phyloP scores from a whole-genome alignment of 2,113 vertebrate species.

The Pygoscelis adeliae region DNA sequence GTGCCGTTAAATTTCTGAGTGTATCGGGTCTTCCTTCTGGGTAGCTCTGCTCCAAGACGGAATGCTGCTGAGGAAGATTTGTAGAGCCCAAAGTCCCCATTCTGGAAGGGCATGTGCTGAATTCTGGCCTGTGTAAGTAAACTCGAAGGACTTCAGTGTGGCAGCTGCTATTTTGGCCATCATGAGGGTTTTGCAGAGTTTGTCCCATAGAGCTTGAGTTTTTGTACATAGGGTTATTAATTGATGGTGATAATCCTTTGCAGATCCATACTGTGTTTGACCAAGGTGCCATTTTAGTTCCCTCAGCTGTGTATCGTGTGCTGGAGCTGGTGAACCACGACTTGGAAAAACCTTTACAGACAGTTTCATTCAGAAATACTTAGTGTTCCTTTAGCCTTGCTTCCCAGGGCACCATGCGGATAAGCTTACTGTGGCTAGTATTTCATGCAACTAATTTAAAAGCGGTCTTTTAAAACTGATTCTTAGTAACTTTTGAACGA shows the following conservation, averaged over 20 bases:
- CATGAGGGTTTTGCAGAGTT: background rate
- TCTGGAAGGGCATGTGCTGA: background rate
- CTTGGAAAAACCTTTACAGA: background rate
- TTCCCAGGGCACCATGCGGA: background rate
- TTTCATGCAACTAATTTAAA: background rate
- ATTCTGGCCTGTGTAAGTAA: background rate
- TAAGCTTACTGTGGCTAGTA: background rate
- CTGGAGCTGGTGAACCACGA: background rate
- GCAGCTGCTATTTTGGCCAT: background rate
- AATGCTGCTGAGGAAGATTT: background rate
- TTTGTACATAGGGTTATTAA: background rate
- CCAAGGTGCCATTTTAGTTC: background rate
- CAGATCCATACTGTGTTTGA: background rate
- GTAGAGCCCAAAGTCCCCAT: background rate
- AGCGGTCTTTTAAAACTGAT: background rate
- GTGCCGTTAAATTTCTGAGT: background rate
- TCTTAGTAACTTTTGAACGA: background rate
- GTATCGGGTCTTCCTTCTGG: background rate
- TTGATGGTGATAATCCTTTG: background rate
- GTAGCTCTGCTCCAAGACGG: background rate
- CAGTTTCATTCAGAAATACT: background rate
- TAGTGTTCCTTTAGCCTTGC: background rate
- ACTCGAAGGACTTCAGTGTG: background rate
- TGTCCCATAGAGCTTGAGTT: background rate
- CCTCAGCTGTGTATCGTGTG: background rate